A percentile compares a stretch with the other conserved stretches of the same genome.
These are phyloP conservation scores for Thumatha senex DNA, from an alignment of 2,888 invertebrate species.

Conservation along the genomic window DNA sequence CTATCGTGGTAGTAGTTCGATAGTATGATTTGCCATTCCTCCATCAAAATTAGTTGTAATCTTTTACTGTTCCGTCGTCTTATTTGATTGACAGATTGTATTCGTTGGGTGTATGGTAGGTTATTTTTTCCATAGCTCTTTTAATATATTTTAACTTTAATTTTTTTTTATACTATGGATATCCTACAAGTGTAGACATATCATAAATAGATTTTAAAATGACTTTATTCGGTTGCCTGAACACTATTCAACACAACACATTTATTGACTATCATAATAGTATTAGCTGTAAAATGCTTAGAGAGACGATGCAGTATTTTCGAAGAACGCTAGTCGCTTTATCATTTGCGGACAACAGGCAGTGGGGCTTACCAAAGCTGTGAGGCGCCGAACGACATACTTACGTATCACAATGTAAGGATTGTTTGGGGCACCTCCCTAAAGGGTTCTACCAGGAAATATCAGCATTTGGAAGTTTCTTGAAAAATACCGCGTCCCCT, in stretches of 20 bases:
- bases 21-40: too few relatives aligned
- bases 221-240: conserved; percentile 7
- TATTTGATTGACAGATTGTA: too few relatives aligned
- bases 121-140: too few relatives aligned
- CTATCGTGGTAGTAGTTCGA: too few relatives aligned
- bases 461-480: conserved; percentile 51
- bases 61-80: too few relatives aligned
- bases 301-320: conserved; percentile 46
- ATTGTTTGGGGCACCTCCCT: conserved; percentile 50
- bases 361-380: conserved; percentile 61
- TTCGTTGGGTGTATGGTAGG: too few relatives aligned
- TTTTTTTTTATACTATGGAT: too few relatives aligned
- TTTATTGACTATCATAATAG: conserved; percentile 50
- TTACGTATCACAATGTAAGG: conserved; percentile 46
- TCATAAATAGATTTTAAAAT: too few relatives aligned
- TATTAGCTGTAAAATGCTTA: conserved; percentile 37
- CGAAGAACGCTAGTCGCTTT: conserved; percentile 66
- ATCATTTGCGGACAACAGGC: conserved; percentile 73
- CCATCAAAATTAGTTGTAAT: too few relatives aligned
- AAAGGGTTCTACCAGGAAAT: conserved; percentile 56
- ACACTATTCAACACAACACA: conserved; percentile 10
- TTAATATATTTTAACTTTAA: too few relatives aligned
- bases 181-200: too few relatives aligned
- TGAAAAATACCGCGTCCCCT: conserved; percentile 60
- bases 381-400: conserved; percentile 52